Evolutionary conservation across 2,888 invertebrate species (phyloP), one percentile per base, ranked within the genome.

Genomic region (Philereme transversata): DNA sequence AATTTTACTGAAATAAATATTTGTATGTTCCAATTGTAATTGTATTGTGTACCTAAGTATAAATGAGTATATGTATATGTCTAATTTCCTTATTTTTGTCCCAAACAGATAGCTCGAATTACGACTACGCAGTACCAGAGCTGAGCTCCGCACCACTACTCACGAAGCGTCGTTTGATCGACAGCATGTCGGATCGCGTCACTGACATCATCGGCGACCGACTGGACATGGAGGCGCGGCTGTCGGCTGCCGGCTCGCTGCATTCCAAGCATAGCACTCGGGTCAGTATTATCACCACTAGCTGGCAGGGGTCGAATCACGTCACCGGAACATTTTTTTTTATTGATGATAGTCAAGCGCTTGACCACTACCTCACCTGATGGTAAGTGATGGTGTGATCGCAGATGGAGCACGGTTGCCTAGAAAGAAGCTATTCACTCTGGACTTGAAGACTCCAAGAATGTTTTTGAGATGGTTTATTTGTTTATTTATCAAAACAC

Each of bases 111-210:
- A 94, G 95, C 69, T 94, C 94, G 3, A 90, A 87, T 71, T 96
- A 96, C 86, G 96, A 96, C 84, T 96, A 96, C 86, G 96, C 96
- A 59, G 95, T 96, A 67, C 96, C 96, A 11, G 96, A 96, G 87
- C 89, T 95, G 73, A 95, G 95, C 68, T 95, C 94, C 3, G 93
- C 95, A 69, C 96, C 96, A 60, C 84, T 96, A 63, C 85, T 96
- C 69, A 93, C 93, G 57, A 90, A 93, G 64, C 84, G 85, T 40
- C 79, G 83, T 0, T 60, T 85, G 11, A 69, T 71, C 5, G 84
- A 86, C 70, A 79, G 75, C 4, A 67, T 82, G 52, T 84, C 84
- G 0, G 85, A 82, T 11, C 79, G 82, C 4, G 73, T 77, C 54
- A 82, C 83, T 0, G 86, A 85, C 45, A 68, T 81, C 4, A 64